These are phyloP conservation scores for Mormoops blainvillei DNA, from an alignment of 2,113 vertebrate genomes.

Conservation along the genomic window DNA sequence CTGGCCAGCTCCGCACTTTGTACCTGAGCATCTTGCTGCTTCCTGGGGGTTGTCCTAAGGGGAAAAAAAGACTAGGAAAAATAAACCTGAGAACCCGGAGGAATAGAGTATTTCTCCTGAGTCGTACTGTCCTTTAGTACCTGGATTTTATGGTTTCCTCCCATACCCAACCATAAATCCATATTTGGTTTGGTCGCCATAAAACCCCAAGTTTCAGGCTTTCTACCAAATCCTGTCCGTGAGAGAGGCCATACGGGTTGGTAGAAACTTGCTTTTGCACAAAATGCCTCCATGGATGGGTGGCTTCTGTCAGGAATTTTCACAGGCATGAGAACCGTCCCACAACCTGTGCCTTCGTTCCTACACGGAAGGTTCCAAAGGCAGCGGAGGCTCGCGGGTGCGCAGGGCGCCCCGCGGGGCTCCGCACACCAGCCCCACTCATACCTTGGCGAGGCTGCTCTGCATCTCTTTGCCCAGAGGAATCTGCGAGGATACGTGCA, in stretches of 20 bases:
- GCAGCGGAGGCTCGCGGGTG: constrained; percentile 54
- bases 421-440: constrained; percentile 63
- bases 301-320: constrained; percentile 55
- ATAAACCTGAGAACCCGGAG: not conserved
- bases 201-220: not conserved
- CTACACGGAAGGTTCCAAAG: constrained; percentile 67
- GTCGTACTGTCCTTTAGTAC: not conserved
- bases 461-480: constrained; percentile 77
- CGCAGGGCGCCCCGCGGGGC: constrained; percentile 41
- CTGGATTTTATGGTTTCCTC: not conserved
- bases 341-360: constrained; percentile 44
- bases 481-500: constrained; percentile 73
- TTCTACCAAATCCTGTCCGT: not conserved
- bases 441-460: constrained; percentile 75
- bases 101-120: not conserved
- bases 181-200: not conserved
- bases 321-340: constrained; percentile 38
- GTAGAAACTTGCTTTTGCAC: constrained; percentile 33
- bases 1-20: not conserved
- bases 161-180: not conserved
- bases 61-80: not conserved
- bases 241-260: not conserved
- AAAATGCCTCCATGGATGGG: constrained; percentile 48
- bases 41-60: not conserved
- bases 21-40: not conserved